Conservation (phyloP, 2,888 invertebrate genomes). For the Petrolisthes manimaculis region DNA sequence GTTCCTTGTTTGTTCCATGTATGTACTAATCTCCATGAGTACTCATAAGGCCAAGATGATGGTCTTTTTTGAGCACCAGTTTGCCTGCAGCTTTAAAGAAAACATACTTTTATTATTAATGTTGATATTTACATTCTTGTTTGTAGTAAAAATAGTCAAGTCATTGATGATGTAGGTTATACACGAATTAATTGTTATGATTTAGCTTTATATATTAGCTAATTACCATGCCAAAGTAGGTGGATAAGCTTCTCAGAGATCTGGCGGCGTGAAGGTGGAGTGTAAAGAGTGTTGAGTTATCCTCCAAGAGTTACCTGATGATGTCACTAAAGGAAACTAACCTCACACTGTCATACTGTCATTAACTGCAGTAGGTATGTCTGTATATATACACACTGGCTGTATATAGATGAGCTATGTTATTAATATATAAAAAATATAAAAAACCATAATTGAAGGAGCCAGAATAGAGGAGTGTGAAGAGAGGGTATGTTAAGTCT, state of each 20-base stretch:
- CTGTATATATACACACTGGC: constrained; percentile 29
- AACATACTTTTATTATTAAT: constrained; percentile 50
- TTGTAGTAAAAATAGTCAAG: constrained; percentile 53
- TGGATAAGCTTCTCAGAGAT: constrained; percentile 55
- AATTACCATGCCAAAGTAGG: constrained; percentile 57
- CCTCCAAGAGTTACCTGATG: constrained; percentile 42
- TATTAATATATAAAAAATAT: constrained; percentile 17
- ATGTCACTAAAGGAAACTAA: constrained; percentile 31
- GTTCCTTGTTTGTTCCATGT: constrained; percentile 49
- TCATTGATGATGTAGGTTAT: constrained; percentile 49
- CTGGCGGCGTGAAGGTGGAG: constrained; percentile 29
- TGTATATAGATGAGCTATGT: constrained; percentile 33
- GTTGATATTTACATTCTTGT: constrained; percentile 57
- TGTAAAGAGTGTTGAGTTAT: constrained; percentile 28
- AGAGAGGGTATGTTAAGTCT: constrained; percentile 26
- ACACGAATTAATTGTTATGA: constrained; percentile 54
- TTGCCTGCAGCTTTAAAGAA: constrained; percentile 54
- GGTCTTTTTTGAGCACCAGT: constrained; percentile 31
- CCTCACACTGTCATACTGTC: constrained; percentile 35
- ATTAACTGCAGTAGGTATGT: constrained; percentile 21
- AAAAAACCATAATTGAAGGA: not conserved
- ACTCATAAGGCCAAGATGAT: constrained; percentile 32
- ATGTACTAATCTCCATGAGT: constrained; percentile 53
- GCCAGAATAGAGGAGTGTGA: constrained; percentile 9
- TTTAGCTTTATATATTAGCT: constrained; percentile 57